Conservation (phyloP, 2,797 vertebrate species). For the Etheostoma perlongum region DNA sequence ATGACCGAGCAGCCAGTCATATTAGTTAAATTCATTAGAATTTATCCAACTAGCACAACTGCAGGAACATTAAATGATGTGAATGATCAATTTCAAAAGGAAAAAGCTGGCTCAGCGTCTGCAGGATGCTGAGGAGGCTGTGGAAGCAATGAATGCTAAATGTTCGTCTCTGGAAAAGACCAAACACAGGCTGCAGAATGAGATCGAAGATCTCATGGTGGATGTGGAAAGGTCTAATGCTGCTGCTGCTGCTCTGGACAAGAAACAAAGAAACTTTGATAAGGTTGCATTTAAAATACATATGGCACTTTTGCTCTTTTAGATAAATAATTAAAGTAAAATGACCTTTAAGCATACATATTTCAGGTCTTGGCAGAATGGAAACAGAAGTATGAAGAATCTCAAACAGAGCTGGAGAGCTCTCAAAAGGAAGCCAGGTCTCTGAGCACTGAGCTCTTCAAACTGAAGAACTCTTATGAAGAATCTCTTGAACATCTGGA, state of each 20-base stretch:
- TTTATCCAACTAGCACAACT: not conserved
- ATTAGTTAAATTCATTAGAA: slow-evolving; percentile 27
- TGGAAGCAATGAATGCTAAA: slow-evolving; percentile 91
- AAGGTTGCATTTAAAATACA: slow-evolving; percentile 37
- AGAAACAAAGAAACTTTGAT: slow-evolving; percentile 79
- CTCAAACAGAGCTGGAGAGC: slow-evolving; percentile 83
- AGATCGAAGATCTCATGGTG: slow-evolving; percentile 93
- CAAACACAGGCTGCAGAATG: slow-evolving; percentile 91
- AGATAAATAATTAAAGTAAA: not conserved
- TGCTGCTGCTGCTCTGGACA: slow-evolving; percentile 84
- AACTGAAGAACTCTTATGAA: slow-evolving; percentile 87
- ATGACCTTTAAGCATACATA: not conserved
- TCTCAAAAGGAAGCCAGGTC: slow-evolving; percentile 84
- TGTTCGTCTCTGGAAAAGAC: slow-evolving; percentile 93
- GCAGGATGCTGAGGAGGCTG: slow-evolving; percentile 90
- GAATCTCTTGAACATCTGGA: slow-evolving; percentile 82
- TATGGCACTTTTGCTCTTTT: not conserved
- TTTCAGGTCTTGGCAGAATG: slow-evolving; percentile 75
- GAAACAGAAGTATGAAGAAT: slow-evolving; percentile 87
- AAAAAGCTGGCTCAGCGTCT: slow-evolving; percentile 90
- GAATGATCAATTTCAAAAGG: slow-evolving; percentile 70
- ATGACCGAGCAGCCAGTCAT: slow-evolving; percentile 69
- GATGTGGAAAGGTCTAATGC: slow-evolving; percentile 89
- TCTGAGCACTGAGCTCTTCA: slow-evolving; percentile 87
- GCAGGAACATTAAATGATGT: slow-evolving; percentile 8